phyloP scores from a whole-genome alignment of 2,797 vertebrate genomes.

The Xenops minutus region DNA sequence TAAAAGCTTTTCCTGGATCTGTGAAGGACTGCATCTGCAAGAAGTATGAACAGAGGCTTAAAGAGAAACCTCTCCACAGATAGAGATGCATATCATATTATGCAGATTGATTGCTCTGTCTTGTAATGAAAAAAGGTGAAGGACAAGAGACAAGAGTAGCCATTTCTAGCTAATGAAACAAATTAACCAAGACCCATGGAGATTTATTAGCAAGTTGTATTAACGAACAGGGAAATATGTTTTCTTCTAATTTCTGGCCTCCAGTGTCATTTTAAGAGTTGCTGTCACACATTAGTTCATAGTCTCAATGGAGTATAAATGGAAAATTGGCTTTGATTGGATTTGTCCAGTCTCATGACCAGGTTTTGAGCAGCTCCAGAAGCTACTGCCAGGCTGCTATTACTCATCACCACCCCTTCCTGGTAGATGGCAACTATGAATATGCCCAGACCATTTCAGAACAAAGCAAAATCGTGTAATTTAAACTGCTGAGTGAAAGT shows the following conservation, averaged over 20 bases:
- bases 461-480: conserved; percentile 1
- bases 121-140: neutral
- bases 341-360: neutral
- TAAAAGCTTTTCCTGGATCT: neutral
- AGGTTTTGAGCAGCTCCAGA: neutral
- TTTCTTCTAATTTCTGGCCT: neutral
- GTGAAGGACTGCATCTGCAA: neutral
- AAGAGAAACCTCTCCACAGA: neutral
- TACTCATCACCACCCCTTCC: neutral
- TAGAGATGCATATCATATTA: neutral
- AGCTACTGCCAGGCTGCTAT: neutral
- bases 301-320: neutral
- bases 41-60: neutral
- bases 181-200: neutral
- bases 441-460: neutral
- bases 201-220: neutral
- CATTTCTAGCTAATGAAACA: neutral
- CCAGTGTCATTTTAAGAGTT: neutral
- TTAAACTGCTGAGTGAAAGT: neutral
- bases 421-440: neutral
- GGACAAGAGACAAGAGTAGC: neutral
- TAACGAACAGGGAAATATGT: neutral
- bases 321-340: neutral
- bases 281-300: neutral
- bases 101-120: neutral